Evolutionary conservation across 2,113 vertebrate species (phyloP).

Genomic region (Nymphicus hollandicus): DNA sequence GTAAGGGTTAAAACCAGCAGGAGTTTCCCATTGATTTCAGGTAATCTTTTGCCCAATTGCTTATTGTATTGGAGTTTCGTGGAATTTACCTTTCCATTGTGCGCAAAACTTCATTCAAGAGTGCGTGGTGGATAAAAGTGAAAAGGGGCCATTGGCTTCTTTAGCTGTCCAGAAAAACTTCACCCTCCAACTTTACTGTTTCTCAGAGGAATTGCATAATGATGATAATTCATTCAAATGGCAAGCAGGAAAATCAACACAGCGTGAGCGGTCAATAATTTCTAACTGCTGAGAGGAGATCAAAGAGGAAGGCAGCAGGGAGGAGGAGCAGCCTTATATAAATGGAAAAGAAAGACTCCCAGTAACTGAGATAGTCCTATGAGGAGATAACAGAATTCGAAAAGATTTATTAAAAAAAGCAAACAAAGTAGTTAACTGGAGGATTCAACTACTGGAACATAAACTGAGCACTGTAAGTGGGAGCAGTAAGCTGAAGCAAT

Average conservation of each 20-base stretch:
- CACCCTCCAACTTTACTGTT: not conserved
- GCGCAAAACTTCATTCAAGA: not conserved
- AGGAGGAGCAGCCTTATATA: conserved; percentile 30
- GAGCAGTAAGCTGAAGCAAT: not conserved
- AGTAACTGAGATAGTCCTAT: not conserved
- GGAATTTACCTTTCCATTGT: not conserved
- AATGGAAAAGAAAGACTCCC: conserved; percentile 31
- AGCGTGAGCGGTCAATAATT: not conserved
- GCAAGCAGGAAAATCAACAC: conserved; percentile 40
- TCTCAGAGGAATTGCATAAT: not conserved
- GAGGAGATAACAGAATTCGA: conserved; percentile 46
- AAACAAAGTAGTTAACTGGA: conserved; percentile 23
- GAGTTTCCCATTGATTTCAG: not conserved
- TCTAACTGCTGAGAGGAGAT: conserved; percentile 36
- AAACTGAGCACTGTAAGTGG: not conserved
- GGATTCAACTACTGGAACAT: not conserved
- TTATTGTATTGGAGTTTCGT: not conserved
- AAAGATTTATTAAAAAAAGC: conserved; percentile 45
- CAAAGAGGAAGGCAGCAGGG: conserved; percentile 44
- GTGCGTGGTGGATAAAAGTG: not conserved
- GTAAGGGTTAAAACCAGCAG: not conserved
- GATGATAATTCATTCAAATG: conserved; percentile 29
- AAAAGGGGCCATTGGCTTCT: not conserved
- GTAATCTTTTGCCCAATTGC: not conserved
- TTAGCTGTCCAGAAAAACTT: not conserved